Base-by-base conservation (phyloP, 1,140 invertebrate genomes). In the Manduca sexta region DNA sequence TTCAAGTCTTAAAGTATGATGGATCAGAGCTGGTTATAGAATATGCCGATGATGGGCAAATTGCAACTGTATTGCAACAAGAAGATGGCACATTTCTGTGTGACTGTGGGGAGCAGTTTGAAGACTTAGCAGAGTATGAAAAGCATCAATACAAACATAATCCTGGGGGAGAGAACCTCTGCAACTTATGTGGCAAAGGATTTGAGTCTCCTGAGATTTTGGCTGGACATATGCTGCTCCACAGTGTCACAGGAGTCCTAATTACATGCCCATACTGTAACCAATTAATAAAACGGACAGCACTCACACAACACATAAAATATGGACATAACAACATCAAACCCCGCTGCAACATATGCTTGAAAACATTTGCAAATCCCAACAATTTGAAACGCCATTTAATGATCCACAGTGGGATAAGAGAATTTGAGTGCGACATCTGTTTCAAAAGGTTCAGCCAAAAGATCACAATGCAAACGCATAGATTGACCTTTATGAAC, bases 161-260 rank as follows among this genome's bases (percentile, higher is more conserved):
- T 52, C 74, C 72, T 13, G 71, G 65, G 7, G 79, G 78, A 3
- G 86, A 85, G 41, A 63, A 75, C 55, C 64, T 85, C 0, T 88
- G 88, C 50, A 76, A 73, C 39, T 62, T 84, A 4, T 89, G 88
- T 61, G 86, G 84, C 0, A 88, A 88, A 64, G 84, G 81, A 0
- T 88, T 88, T 62, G 89, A 91, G 54, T 91, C 92, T 41, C 79
- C 90, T 51, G 89, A 92, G 59, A 91, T 90, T 1, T 87, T 93
- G 8, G 89, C 89, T 0, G 90, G 92, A 0, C 91, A 93, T 56
- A 89, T 90, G 58, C 89, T 91, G 84, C 52, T 90, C 73, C 67
- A 89, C 82, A 71, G 72, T 55, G 65, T 67, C 43, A 61, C 55
- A 46, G 65, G 81, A 35, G 6, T 82, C 21, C 51, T 82, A 40